phyloP scores from a whole-genome alignment of 2,888 invertebrate species.

The Adela reaumurella region DNA sequence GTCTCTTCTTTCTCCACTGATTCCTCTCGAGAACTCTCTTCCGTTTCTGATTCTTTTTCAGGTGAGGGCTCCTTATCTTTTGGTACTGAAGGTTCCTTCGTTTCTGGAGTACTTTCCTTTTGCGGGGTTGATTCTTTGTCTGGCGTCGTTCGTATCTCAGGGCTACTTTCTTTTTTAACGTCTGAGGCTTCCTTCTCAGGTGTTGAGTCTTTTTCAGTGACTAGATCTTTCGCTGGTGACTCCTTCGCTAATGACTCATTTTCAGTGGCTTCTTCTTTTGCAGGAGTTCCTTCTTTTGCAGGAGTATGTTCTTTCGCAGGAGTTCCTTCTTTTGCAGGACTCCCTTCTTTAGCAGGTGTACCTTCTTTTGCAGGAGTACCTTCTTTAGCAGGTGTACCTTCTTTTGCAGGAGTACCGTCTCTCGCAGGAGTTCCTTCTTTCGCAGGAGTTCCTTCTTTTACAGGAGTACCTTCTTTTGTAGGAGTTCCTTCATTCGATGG shows the following conservation, averaged over 20 bases:
- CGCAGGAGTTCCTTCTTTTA: constrained; percentile 18
- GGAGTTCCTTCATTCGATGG: constrained; percentile 16
- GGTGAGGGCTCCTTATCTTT: constrained; percentile 11
- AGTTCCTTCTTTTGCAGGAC: constrained; percentile 18
- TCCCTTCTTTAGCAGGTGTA: constrained; percentile 19
- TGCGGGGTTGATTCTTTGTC: constrained; percentile 10
- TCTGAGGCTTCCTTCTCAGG: constrained; percentile 19
- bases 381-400: constrained; percentile 18
- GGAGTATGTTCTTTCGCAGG: constrained; percentile 7
- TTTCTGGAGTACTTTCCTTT: constrained; percentile 24
- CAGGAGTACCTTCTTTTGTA: constrained; percentile 17
- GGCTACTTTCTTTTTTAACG: constrained; percentile 21
- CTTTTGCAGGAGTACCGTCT: constrained; percentile 20
- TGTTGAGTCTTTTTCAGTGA: constrained; percentile 23
- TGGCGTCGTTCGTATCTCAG: constrained; percentile 17
- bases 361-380: constrained; percentile 17
- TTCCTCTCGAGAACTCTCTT: constrained; percentile 40
- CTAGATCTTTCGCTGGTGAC: constrained; percentile 8
- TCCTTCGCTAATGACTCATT: constrained; percentile 3
- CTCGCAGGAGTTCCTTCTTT: constrained; percentile 19
- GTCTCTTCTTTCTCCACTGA: constrained; percentile 34
- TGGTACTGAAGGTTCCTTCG: background rate
- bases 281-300: constrained; percentile 12
- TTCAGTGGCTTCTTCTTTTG: constrained; percentile 4
- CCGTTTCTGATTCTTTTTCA: constrained; percentile 22